Base-by-base conservation (phyloP, 2,888 invertebrate genomes). In the Chrysopilus asiliformis region DNA sequence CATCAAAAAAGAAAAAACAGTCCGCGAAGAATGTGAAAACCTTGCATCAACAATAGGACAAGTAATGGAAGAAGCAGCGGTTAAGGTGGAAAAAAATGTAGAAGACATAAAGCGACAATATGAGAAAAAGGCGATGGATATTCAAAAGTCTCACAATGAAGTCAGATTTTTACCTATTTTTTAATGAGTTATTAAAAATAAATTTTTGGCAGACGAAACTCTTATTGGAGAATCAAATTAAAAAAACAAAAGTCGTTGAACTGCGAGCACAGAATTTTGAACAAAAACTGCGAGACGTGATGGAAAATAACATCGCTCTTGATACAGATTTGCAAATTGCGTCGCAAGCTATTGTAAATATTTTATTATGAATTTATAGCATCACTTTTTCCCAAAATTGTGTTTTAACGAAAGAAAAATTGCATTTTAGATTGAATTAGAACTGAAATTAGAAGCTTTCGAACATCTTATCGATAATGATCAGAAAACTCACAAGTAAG, bases 381-480 rank as follows among this genome's bases (percentile, higher is more conserved):
- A 14, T 33, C 40, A 33, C 9, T 20, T 34, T 22, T 35, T 28
- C 19, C 13, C 2, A 19, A 16, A 29, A 29, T 29, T 29, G 8
- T 12, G 30, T 4, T 15, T 24, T 10, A 24, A 12, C 28, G 8
- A 28, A 28, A 28, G 16, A 29, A 8, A 7, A 29, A 10, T 29
- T 29, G 12, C 13, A n/a, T 5, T 29, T 29, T 48, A 67, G 70
- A 56, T 58, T 57, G 41, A 67, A 59, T 36, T 70, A 69, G 32
- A 74, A 65, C 48, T 72, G 67, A 57, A 56, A 75, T 17, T 71
- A 68, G 48, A 68, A 66, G 50, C 74, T 70, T 56, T 66, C 71
- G 47, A 70, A 68, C 53, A 66, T 60, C 45, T 76, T 72, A 61
- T 73, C 68, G 56, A 68, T 67, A 50, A 62, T 71, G 32, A 76